phyloP scores from a whole-genome alignment of 1,140 invertebrate genomes.

The Formica selysi region DNA sequence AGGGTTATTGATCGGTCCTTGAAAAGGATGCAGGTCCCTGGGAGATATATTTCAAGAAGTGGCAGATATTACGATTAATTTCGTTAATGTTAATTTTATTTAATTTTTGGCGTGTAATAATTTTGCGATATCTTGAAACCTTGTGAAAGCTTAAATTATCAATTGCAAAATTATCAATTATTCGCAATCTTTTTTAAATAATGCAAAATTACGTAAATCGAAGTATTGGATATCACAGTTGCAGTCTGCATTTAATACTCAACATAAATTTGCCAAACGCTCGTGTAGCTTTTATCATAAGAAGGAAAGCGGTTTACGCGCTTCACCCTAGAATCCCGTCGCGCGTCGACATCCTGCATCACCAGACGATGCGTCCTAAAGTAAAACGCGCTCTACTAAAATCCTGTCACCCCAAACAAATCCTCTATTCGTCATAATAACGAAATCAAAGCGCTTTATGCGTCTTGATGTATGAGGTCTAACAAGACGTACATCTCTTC shows the following conservation, averaged over 20 bases:
- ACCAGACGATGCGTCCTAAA: constrained; percentile 24
- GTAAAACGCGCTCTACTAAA: constrained; percentile 44
- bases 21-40: no score
- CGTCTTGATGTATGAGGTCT: constrained; percentile 13
- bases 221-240: neutral
- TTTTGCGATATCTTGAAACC: neutral
- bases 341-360: constrained; percentile 16
- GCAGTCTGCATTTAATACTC: neutral
- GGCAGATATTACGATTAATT: neutral
- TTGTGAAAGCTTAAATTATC: neutral
- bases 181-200: neutral
- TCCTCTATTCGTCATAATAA: constrained; percentile 48
- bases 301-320: neutral
- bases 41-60: neutral
- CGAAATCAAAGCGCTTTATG: constrained; percentile 42
- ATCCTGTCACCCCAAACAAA: constrained; percentile 15
- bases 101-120: neutral
- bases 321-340: neutral
- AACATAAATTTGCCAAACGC: neutral
- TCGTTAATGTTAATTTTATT: neutral
- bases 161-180: neutral
- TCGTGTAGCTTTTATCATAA: neutral
- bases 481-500: constrained; percentile 72
- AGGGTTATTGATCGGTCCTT: neutral
- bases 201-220: constrained; percentile 4